These are phyloP conservation scores for Mesembrinibis cayennensis DNA, from an alignment of 2,113 vertebrate species.

Conservation along the genomic window DNA sequence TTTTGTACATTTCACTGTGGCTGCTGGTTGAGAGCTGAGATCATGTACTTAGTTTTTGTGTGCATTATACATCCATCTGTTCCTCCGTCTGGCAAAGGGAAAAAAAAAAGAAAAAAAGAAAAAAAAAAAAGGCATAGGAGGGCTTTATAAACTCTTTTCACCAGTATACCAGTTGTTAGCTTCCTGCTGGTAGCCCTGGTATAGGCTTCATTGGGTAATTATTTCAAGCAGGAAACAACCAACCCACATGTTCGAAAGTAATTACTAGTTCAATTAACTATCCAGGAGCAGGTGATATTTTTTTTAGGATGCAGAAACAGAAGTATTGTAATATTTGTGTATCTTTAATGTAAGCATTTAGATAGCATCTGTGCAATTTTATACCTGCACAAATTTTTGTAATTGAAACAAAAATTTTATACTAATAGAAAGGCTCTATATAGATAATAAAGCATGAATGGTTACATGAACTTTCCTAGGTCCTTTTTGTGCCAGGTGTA, in stretches of 20 bases:
- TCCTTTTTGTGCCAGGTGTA: not conserved
- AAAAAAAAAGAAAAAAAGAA: not conserved
- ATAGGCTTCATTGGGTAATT: constrained; percentile 62
- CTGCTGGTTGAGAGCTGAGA: constrained; percentile 26
- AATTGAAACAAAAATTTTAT: constrained; percentile 1
- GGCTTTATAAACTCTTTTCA: constrained; percentile 43
- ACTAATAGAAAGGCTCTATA: not conserved
- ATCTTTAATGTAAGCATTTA: constrained; percentile 15
- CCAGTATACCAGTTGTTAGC: constrained; percentile 54
- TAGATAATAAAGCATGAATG: not conserved
- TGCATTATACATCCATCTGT: constrained; percentile 65
- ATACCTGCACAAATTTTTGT: not conserved
- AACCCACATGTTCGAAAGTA: constrained; percentile 63
- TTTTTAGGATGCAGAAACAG: not conserved
- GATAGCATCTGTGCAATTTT: not conserved
- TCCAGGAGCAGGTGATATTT: constrained; percentile 32
- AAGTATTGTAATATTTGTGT: not conserved
- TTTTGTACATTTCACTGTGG: not conserved
- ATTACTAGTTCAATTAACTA: constrained; percentile 73
- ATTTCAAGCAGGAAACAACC: constrained; percentile 67
- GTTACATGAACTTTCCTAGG: not conserved
- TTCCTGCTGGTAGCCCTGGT: constrained; percentile 48
- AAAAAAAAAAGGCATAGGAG: not conserved
- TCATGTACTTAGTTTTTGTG: constrained; percentile 44
- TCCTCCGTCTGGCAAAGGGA: constrained; percentile 62